Evolutionary conservation across 2,888 invertebrate genomes (phyloP), one percentile per base, ranked within the genome.

Genomic region (Lottia gigantea): DNA sequence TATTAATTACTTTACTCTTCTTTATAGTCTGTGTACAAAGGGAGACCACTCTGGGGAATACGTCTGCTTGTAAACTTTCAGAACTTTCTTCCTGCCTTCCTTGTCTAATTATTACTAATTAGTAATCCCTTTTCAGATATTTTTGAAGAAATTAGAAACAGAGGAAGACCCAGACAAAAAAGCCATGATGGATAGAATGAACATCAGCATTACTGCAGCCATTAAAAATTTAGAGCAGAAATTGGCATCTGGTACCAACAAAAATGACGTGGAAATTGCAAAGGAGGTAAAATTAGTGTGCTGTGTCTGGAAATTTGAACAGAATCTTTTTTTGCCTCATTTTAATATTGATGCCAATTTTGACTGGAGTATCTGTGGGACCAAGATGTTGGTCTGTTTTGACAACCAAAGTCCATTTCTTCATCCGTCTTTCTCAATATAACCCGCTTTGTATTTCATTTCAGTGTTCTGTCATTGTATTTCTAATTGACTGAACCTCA

Each of bases 101-200:
- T 23, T 23, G 55, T 55, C 55, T 55, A 55, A 55, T 55, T 19
- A 55, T 55, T 23, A 55, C 55, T 55, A 55, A 55, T 55, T 55
- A 55, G 23, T 12, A 23, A 55, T 55, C 23, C 14, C 70, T 62
- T 75, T 78, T 23, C 76, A 87, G 87, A 78, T 81, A 26, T 86
- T 87, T 72, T 72, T 81, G 67, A 78, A 67, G n/a, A 89, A 90
- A 74, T 75, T 86, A 64, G 77, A 90, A 25, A 78, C 69, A 4
- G 93, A 94, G 71, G 92, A 90, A 40, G 97, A 97, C 90, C 90
- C 91, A 23, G 97, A 97, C 89, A 98, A 98, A 89, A 94, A 94
- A 84, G 91, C 90, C 75, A 95, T 97, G 93, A 91, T 94, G 86
- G 93, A 94, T 80, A 93, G 93, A 86, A 92, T 93, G 88, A 88